Evolutionary conservation across 2,888 invertebrate genomes (phyloP), one percentile per base, ranked within the genome.

Genomic region (Nasonovia ribisnigri): DNA sequence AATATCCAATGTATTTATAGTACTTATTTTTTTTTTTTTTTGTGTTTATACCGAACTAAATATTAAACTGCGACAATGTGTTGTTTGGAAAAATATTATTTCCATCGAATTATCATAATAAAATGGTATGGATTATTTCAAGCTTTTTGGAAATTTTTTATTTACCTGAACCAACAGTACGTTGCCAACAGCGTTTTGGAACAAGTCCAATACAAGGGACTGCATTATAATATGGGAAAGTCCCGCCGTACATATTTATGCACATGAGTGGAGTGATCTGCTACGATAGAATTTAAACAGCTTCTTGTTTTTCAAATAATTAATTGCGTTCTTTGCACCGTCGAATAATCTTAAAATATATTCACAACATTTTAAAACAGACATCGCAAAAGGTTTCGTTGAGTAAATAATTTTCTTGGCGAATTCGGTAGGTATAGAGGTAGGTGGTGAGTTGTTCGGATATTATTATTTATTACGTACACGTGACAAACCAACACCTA

Each of bases 141-240:
- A 43, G 8, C 6, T 60, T 60, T 89, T 89, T 43, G 43, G 43
- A 29, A 2, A 84, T 51, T 48, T 77, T 77, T 77, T 84, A 84
- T 90, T 90, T 90, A 90, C 90, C 90, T 90, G 77, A 84, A 84
- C 29, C 42, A 42, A 54, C 26, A 13, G 29, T 51, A 42, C 51
- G 51, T 77, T 90, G 77, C 77, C 77, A 90, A 90, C 90, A 51
- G 42, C 51, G 51, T 51, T 26, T 51, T 90, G 90, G 90, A 77
- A 42, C 77, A 0, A 42, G 13, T 77, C 77, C 77, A 90, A 67
- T 20, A 24, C 8, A 36, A 86, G 26, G n/a, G 46, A 86, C 20
- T 13, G 43, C 43, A 60, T 77, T 16, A 77, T 88, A 57, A 29
- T 60, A n/a, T 46, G n/a, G 51, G 36, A 51, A 36, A 42, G 26